Percentiles rank a stretch among this genome's conserved stretches.
Conservation (phyloP, 2,888 invertebrate species). For the Pheosia tremula region DNA sequence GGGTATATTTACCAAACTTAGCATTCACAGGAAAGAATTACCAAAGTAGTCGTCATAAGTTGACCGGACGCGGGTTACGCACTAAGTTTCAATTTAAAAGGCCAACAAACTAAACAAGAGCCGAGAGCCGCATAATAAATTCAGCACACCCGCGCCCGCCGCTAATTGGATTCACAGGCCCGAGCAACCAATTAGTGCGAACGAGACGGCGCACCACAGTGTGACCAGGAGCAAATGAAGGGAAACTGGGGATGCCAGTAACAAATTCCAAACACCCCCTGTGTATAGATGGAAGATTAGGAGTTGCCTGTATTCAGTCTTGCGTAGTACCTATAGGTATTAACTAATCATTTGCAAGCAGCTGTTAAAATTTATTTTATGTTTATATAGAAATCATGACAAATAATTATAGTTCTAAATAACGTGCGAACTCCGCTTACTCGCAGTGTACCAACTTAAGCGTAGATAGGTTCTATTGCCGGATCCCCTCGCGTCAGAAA, state of each 20-base stretch:
- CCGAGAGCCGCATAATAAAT: conserved; percentile 71
- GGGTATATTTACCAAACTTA: no score
- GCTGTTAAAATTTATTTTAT: no score
- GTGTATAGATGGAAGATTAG: no score
- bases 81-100: conserved; percentile 78
- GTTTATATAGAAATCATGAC: no score
- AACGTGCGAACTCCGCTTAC: no score
- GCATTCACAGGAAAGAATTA: background rate
- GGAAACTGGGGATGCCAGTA: background rate
- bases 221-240: conserved; percentile 15
- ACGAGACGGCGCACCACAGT: conserved; percentile 45
- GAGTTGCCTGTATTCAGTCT: no score
- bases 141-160: conserved; percentile 61
- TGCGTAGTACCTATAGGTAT: no score
- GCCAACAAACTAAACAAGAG: conserved; percentile 70
- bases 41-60: conserved; percentile 49
- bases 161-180: conserved; percentile 77
- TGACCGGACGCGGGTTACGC: conserved; percentile 59
- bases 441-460: no score
- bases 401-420: no score
- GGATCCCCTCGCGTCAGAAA: no score
- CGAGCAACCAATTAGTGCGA: conserved; percentile 72
- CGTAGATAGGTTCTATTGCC: no score
- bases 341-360: no score
- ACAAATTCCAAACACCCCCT: background rate